Base-by-base conservation (phyloP, 2,113 vertebrate species). In the Sapajus apella region DNA sequence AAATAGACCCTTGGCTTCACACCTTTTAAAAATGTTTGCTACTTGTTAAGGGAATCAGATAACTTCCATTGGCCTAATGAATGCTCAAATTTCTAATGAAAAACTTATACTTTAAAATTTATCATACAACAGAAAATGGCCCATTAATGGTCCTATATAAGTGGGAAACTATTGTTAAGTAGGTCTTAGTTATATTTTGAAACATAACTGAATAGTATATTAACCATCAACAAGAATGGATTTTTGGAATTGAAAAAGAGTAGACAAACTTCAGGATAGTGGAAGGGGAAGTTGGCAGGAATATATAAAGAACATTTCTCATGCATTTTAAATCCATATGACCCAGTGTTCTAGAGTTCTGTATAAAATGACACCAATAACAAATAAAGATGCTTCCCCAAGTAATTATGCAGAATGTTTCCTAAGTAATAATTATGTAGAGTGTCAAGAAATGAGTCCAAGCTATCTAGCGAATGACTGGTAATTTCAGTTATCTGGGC, bases 11-110 rank as follows among this genome's bases (percentile, higher is more conserved):
- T 93, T 91, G 80, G 66, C 86, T 75, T 90, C 25, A 90, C 30
- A 83, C 43, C 86, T 86, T 92, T 47, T 76, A 81, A 9, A 94
- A 77, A 30, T 91, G 18, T 93, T 94, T 96, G 55, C 68, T 96
- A 37, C 64, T 94, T 94, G 43, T 47, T 76, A 95, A 70, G 68
- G 32, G 13, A 90, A 16, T n/a, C 52, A 64, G 61, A 32, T 64
- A 68, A 43, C 7, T 70, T 91, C 79, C 40, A 32, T 3, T 90
- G 61, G 47, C 50, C 32, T 94, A 3, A 64, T 64, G 61, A 64
- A 64, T 75, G 7, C 35, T 97, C 35, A 88, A 5, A 86, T 82
- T 95, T 95, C 84, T 87, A 70, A 95, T 16, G 47, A 79, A 47
- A 87, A 93, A 35, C n/a, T 56, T 85, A 7, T 16, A 81, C 66